These are phyloP conservation scores for Cerastis leucographa DNA, from an alignment of 2,888 invertebrate species.

Conservation along the genomic window DNA sequence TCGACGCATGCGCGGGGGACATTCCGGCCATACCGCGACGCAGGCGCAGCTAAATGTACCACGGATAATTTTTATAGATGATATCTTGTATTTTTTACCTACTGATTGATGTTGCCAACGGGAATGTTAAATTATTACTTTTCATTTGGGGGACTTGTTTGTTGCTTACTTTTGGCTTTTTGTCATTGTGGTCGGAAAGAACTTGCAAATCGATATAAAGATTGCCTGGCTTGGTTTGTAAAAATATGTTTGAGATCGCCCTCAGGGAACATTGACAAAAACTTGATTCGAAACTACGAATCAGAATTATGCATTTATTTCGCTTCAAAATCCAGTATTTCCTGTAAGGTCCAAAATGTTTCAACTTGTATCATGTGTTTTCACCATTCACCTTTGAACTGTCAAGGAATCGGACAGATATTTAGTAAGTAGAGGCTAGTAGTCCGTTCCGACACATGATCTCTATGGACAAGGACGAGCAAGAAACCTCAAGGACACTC, in stretches of 20 bases:
- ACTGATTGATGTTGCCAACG: conserved; percentile 65
- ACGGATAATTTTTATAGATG: conserved; percentile 81
- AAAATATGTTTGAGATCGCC: conserved; percentile 33
- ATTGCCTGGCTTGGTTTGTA: neutral
- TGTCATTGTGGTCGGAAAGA: conserved; percentile 43
- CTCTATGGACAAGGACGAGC: neutral
- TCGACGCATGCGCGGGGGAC: conserved; percentile 77
- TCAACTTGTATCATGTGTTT: neutral
- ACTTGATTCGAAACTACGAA: neutral
- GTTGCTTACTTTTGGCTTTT: conserved; percentile 47
- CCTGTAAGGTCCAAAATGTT: neutral
- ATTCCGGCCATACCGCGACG: conserved; percentile 77
- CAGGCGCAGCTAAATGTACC: conserved; percentile 77
- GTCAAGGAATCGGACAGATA: neutral
- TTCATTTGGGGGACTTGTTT: conserved; percentile 55
- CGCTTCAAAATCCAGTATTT: neutral
- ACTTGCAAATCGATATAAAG: conserved; percentile 24
- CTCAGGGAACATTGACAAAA: conserved; percentile 1
- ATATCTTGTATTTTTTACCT: conserved; percentile 71
- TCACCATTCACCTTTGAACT: neutral
- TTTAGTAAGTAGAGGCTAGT: neutral
- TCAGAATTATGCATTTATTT: neutral
- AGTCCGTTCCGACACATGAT: neutral
- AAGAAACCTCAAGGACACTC: neutral
- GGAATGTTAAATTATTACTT: conserved; percentile 66